phyloP scores from a whole-genome alignment of 2,888 invertebrate species.

The Cerceris rybyensis region DNA sequence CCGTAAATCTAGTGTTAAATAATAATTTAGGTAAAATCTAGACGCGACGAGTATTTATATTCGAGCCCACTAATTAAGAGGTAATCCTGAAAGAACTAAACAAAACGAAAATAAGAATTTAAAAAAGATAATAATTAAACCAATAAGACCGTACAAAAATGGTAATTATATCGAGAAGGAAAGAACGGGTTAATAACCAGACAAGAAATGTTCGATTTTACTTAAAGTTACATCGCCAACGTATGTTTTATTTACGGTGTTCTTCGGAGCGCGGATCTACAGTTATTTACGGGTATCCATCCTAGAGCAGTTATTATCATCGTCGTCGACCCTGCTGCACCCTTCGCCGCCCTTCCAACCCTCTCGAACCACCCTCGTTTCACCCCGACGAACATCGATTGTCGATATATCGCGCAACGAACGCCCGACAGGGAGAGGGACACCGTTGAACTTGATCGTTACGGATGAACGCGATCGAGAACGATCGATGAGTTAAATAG shows the following conservation, averaged over 20 bases:
- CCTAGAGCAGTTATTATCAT: slow-evolving; percentile 59
- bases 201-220: not conserved
- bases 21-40: too few species aligned
- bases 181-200: slow-evolving; percentile 40
- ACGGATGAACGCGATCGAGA: slow-evolving; percentile 55
- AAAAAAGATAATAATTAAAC: too few species aligned
- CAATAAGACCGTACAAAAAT: not conserved
- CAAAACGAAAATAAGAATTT: too few species aligned
- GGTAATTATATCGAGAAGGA: not conserved
- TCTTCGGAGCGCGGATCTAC: slow-evolving; percentile 8
- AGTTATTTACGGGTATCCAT: slow-evolving; percentile 54
- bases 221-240: slow-evolving; percentile 11
- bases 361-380: slow-evolving; percentile 18
- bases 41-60: too few species aligned
- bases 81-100: too few species aligned
- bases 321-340: slow-evolving; percentile 37
- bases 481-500: slow-evolving; percentile 52
- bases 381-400: slow-evolving; percentile 33
- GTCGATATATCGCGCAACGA: slow-evolving; percentile 20
- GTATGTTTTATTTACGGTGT: slow-evolving; percentile 42
- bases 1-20: too few species aligned
- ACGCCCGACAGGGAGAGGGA: slow-evolving; percentile 26
- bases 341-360: slow-evolving; percentile 27
- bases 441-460: slow-evolving; percentile 64
- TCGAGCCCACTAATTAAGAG: too few species aligned